phyloP scores from a whole-genome alignment of 1,140 invertebrate genomes.

The Asbolus verrucosus region DNA sequence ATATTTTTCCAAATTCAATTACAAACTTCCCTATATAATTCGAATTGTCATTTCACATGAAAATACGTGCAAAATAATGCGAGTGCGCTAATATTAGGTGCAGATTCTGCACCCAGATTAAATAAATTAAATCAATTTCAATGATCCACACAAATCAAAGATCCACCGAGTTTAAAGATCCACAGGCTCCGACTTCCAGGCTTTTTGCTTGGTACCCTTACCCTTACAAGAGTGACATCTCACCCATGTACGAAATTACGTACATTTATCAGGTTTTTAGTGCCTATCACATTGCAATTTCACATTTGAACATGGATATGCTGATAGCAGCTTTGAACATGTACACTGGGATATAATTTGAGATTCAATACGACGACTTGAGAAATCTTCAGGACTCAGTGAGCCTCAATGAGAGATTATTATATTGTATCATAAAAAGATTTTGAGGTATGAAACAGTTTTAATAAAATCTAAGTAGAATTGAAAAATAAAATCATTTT shows the following conservation, averaged over 20 bases:
- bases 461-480: background rate
- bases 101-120: too few species aligned
- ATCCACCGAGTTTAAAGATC: too few species aligned
- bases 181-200: background rate
- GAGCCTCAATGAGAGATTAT: too few species aligned
- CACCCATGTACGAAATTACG: conserved; percentile 9
- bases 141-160: too few species aligned
- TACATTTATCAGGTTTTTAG: conserved; percentile 1
- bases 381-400: conserved; percentile 1
- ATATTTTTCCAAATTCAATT: too few species aligned
- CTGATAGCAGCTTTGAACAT: conserved; percentile 5
- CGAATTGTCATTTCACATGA: too few species aligned
- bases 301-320: background rate
- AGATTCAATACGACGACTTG: background rate
- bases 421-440: conserved; percentile 5
- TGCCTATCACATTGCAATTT: too few species aligned
- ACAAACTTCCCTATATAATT: too few species aligned
- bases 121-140: too few species aligned
- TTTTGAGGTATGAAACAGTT: conserved; percentile 2
- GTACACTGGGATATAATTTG: background rate
- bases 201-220: conserved; percentile 1
- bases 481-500: conserved; percentile 12
- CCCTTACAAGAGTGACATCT: background rate
- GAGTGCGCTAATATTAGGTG: too few species aligned
- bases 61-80: too few species aligned